A percentile compares a stretch with the other conserved stretches of the same genome.
These are phyloP conservation scores for Diaphora mendica DNA, from an alignment of 2,888 invertebrate species.

Conservation along the genomic window DNA sequence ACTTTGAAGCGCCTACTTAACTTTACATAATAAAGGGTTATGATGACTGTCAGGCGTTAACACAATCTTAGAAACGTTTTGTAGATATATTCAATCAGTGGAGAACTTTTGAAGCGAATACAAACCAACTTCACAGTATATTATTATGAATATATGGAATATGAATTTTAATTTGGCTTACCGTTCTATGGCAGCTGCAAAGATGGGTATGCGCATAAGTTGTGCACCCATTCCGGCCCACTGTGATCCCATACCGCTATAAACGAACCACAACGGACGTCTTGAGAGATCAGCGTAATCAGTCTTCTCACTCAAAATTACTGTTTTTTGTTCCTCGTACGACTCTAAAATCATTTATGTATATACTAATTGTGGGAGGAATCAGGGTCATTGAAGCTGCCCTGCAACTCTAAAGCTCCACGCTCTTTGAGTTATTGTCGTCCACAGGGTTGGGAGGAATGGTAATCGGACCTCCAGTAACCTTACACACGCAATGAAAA, in stretches of 20 bases:
- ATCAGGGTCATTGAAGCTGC: background rate
- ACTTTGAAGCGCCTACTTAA: no score
- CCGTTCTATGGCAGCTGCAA: constrained; percentile 84
- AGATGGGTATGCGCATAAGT: constrained; percentile 88
- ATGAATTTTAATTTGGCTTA: constrained; percentile 37
- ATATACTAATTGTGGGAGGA: background rate
- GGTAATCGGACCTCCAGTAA: no score
- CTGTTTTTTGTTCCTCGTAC: constrained; percentile 58
- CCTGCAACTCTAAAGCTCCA: background rate
- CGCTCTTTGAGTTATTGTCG: no score
- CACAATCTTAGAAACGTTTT: no score
- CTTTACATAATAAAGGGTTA: no score
- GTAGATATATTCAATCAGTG: no score
- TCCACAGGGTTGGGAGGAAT: no score
- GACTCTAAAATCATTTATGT: constrained; percentile 20
- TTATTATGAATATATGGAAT: background rate
- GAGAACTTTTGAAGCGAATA: no score
- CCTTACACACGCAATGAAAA: no score
- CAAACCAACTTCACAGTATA: no score
- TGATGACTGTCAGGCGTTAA: no score
- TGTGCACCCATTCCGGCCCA: constrained; percentile 89
- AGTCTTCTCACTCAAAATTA: constrained; percentile 57
- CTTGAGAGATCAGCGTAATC: constrained; percentile 64
- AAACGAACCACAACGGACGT: constrained; percentile 89
- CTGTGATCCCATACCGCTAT: constrained; percentile 91